Evolutionary conservation across 1,140 invertebrate species (phyloP).

Genomic region (Lanistes nyassanus): DNA sequence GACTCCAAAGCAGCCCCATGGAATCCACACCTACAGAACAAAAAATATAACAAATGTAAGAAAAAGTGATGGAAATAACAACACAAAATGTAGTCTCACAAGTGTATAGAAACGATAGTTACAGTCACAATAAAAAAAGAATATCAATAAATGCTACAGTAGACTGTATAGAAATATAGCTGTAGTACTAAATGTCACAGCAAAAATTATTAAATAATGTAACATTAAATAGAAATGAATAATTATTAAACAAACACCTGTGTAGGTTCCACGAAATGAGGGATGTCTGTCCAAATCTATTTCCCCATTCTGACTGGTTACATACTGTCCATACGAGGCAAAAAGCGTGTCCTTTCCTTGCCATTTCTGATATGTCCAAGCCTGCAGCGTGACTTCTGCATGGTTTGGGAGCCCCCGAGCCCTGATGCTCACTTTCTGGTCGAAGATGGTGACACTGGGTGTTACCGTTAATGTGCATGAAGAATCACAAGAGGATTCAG

Average conservation of each 20-base stretch:
- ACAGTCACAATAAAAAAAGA: no score
- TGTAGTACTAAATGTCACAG: no score
- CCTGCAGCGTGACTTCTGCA: constrained; percentile 1
- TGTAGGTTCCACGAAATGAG: constrained; percentile 32
- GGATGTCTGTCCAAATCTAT: constrained; percentile 23
- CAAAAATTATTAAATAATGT: no score
- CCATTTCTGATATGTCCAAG: neutral
- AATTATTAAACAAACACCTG: constrained; percentile 22
- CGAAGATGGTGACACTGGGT: constrained; percentile 1
- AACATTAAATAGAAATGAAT: no score
- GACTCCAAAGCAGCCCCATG: constrained; percentile 7
- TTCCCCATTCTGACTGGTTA: constrained; percentile 20
- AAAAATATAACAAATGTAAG: no score
- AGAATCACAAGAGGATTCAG: no score
- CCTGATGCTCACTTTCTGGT: constrained; percentile 14
- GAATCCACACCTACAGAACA: constrained; percentile 9
- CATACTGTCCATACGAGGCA: constrained; percentile 29
- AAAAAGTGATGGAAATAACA: no score
- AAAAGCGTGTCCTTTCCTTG: constrained; percentile 10
- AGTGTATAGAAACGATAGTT: no score
- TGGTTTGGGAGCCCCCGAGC: constrained; percentile 7
- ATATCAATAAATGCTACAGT: neutral
- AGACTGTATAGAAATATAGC: no score
- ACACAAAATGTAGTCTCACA: no score
- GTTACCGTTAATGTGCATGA: no score